Base-by-base conservation (phyloP, 2,797 vertebrate genomes). In the Hemitrygon akajei region DNA sequence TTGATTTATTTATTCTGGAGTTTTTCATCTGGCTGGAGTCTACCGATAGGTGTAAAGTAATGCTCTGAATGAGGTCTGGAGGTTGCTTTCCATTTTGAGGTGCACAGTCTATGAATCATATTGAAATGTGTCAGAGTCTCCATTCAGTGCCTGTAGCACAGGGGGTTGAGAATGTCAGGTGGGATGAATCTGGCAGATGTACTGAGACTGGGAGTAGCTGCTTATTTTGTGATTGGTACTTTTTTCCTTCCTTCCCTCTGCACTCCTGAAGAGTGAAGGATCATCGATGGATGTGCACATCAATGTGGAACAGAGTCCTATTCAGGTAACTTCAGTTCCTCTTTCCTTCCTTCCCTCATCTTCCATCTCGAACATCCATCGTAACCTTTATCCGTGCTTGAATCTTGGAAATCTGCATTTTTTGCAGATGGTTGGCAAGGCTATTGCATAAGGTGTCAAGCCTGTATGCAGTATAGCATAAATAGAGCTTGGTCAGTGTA, bases 261-360 rank as follows among this genome's bases (percentile, higher is more conserved):
- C 86, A 93, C 73, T 60, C 56, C 92, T 20, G 71, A 66, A 93
- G 86, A 69, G 63, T 89, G 86, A 89, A 75, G 98, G 98, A 89
- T 98, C 96, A 93, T 96, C 98, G 40, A 97, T 98, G 95, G 98
- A 98, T 94, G 97, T 98, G 94, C 98, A 98, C 96, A 98, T 99
- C 93, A 98, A 98, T 95, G 96, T 98, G 97, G 98, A 98, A 95
- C 97, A 97, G 79, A 69, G 60, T 69, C 86, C 96, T 0, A 95
- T 96, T 94, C 96, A 97, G 96, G 96, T 97, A 94, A 94, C 95
- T 69, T 89, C 20, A 63, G 18, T 18, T 40, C 37, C 60, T 63
- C 86, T 69, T 3, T 12, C n/a, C 37, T 69, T 69, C 16, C 66
- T 9, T 66, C 18, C n/a, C 18, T 87, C 20, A 16, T 7, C 2